Percentiles rank a stretch among this genome's conserved stretches.
phyloP scores from a whole-genome alignment of 2,113 vertebrate genomes.

The Egretta garzetta region DNA sequence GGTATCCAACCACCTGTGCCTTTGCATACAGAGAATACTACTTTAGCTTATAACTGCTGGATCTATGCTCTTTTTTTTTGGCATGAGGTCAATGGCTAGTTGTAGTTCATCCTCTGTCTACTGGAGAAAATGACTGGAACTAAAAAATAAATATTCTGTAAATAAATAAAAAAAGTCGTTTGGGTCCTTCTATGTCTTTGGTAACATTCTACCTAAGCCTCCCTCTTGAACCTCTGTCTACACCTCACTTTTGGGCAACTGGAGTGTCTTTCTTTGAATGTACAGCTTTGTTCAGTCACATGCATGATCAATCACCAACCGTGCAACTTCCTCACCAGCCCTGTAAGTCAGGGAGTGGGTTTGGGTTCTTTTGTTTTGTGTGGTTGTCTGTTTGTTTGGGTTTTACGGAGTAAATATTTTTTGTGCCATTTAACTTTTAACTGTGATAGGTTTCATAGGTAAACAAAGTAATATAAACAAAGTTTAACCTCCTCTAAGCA shows the following conservation, averaged over 20 bases:
- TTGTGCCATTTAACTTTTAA: not conserved
- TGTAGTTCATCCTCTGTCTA: not conserved
- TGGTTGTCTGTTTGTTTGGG: not conserved
- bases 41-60: not conserved
- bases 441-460: not conserved
- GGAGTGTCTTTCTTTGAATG: not conserved
- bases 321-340: not conserved
- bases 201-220: not conserved
- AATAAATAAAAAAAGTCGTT: not conserved
- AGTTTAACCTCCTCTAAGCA: not conserved
- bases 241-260: not conserved
- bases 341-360: not conserved
- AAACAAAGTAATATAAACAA: not conserved
- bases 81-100: not conserved
- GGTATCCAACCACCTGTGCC: not conserved
- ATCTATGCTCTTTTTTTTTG: not conserved
- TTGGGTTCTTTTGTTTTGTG: not conserved
- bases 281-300: not conserved
- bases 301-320: accelerated
- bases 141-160: not conserved
- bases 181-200: not conserved
- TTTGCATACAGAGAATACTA: not conserved
- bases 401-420: not conserved
- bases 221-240: not conserved
- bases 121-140: not conserved